Base-by-base conservation (phyloP, 2,797 vertebrate species). In the Tapirus indicus region DNA sequence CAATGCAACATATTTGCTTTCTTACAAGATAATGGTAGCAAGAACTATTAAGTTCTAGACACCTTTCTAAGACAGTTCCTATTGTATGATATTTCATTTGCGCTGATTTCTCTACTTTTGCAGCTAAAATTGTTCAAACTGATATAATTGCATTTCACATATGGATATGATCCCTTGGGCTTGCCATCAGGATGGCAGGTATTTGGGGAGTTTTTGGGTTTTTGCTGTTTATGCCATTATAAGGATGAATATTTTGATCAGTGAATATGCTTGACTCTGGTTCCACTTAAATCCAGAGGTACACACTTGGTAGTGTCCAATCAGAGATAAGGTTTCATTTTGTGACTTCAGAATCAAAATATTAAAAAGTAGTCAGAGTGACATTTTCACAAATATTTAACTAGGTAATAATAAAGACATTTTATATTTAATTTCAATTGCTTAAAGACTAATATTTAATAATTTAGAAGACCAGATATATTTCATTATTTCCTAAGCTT, bases 401-500 rank as follows among this genome's bases (percentile, higher is more conserved):
- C 20, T 68, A 88, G 32, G 3, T 49, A 41, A 47, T 60, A 86
- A 78, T 32, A 5, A 93, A 66, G 4, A 8, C 4, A 85, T 78
- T 84, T 94, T 95, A 17, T 78, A 74, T 92, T 88, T 94, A 93
- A 54, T 84, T 56, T 85, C 13, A 66, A 11, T 77, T 92, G 12
- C 20, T 86, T 94, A 54, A 82, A 85, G 47, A 66, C 49, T 72
- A 38, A 52, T 94, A 49, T 77, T 88, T 80, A 80, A 56, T 72
- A 62, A 18, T 75, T 69, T 58, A 35, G 32, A 87, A 78, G 10
- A 78, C 25, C n/a, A 56, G 23, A n/a, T 23, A 66, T 54, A 77
- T 80, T 88, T 96, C 41, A 88, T 17, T 91, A 68, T 94, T 91
- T 95, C 54, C 10, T 88, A 96, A 92, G 38, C 49, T 91, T 69